Conservation (phyloP, 2,888 invertebrate genomes). For the Oithona nana region DNA sequence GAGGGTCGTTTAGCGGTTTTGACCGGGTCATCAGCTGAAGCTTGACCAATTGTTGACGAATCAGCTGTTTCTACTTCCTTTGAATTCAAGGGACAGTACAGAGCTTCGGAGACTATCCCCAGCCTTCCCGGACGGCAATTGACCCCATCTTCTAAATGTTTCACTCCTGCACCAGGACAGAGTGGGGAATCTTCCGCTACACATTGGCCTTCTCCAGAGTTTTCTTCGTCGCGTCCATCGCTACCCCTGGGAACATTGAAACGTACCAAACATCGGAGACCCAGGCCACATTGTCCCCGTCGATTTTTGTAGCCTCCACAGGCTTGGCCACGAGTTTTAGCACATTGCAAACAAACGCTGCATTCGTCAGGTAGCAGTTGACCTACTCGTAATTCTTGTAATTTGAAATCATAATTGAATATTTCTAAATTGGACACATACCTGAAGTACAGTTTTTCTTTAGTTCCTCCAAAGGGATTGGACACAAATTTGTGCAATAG, state of each 20-base stretch:
- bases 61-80: no score
- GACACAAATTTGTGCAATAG: constrained; percentile 2
- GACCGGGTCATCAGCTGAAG: no score
- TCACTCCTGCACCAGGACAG: not conserved
- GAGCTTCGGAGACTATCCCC: constrained; percentile 4
- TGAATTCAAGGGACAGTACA: no score
- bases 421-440: no score
- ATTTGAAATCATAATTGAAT: no score
- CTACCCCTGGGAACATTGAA: not conserved
- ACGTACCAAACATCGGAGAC: not conserved
- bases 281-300: not conserved
- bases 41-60: no score
- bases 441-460: not conserved
- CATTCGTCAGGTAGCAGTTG: constrained; percentile 6
- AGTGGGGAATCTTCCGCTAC: not conserved
- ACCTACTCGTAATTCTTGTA: no score
- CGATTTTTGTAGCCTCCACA: constrained; percentile 4
- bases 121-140: constrained; percentile 9
- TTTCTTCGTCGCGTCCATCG: not conserved
- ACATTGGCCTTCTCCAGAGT: not conserved
- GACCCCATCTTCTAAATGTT: not conserved
- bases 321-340: constrained; percentile 2
- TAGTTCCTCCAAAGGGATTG: not conserved
- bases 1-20: no score
- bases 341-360: constrained; percentile 2